These are phyloP conservation scores for Calliphora vicina DNA, from an alignment of 1,140 invertebrate species.

Conservation along the genomic window DNA sequence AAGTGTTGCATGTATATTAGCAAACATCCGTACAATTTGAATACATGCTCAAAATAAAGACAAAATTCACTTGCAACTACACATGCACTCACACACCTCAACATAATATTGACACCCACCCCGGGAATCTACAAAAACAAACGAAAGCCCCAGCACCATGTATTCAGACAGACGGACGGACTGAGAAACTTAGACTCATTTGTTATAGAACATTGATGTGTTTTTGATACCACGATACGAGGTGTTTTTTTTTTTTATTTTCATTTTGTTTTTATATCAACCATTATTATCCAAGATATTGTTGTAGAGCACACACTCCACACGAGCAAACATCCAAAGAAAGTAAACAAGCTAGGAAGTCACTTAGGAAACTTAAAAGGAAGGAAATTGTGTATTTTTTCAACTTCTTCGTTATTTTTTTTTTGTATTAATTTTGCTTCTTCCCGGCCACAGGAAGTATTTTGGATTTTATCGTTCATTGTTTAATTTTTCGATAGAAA, in stretches of 20 bases:
- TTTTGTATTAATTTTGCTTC: not conserved
- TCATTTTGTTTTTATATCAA: not conserved
- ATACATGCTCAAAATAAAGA: not conserved
- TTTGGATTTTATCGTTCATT: constrained; percentile 16
- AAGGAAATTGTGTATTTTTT: not conserved
- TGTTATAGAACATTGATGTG: not conserved
- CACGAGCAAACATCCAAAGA: not conserved
- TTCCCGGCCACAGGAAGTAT: not conserved
- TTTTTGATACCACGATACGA: not conserved
- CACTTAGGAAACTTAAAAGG: not conserved
- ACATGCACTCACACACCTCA: not conserved
- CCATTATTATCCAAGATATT: not conserved
- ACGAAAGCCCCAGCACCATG: not conserved
- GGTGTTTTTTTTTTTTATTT: not conserved
- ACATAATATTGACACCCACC: not conserved
- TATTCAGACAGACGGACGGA: not conserved
- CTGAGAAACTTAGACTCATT: not conserved
- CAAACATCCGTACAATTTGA: not conserved
- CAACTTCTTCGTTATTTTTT: not conserved
- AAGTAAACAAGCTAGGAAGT: not conserved
- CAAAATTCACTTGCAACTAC: not conserved
- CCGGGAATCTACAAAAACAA: not conserved
- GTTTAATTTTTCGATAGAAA: constrained; percentile 14
- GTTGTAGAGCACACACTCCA: not conserved
- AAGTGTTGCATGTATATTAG: not conserved